Evolutionary conservation across 1,140 invertebrate genomes (phyloP).

Genomic region (Papilio dardanus): DNA sequence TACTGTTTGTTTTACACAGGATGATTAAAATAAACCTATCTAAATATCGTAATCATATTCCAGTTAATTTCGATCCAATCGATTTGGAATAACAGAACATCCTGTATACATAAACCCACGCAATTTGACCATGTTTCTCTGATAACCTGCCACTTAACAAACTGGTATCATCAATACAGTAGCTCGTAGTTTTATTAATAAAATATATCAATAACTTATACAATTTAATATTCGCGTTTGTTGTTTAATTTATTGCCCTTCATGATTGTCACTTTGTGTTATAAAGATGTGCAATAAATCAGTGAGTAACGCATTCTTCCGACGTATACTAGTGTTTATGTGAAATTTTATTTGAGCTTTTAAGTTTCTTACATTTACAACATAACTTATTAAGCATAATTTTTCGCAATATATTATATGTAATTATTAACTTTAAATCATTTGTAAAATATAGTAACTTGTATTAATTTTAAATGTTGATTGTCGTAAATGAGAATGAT

Average conservation of each 20-base stretch:
- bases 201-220: constrained; percentile 1
- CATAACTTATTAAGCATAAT: constrained; percentile 12
- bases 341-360: constrained; percentile 31
- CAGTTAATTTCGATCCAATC: neutral
- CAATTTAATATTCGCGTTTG: constrained; percentile 8
- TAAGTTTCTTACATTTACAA: constrained; percentile 20
- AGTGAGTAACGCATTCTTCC: neutral
- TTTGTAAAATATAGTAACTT: neutral
- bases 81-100: constrained; percentile 10
- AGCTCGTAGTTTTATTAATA: constrained; percentile 11
- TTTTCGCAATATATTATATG: neutral
- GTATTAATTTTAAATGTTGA: neutral
- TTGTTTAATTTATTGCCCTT: constrained; percentile 16
- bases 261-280: constrained; percentile 21
- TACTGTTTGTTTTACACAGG: no score
- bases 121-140: constrained; percentile 16
- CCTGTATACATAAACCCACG: constrained; percentile 16
- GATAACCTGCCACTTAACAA: constrained; percentile 1
- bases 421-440: neutral
- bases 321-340: neutral
- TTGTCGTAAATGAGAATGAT: neutral
- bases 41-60: neutral
- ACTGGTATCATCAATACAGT: constrained; percentile 29
- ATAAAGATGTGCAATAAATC: constrained; percentile 3
- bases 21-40: neutral